Percentiles rank a stretch among this genome's conserved stretches.
phyloP scores from a whole-genome alignment of 2,888 invertebrate species.

The Ephialtes manifestator region DNA sequence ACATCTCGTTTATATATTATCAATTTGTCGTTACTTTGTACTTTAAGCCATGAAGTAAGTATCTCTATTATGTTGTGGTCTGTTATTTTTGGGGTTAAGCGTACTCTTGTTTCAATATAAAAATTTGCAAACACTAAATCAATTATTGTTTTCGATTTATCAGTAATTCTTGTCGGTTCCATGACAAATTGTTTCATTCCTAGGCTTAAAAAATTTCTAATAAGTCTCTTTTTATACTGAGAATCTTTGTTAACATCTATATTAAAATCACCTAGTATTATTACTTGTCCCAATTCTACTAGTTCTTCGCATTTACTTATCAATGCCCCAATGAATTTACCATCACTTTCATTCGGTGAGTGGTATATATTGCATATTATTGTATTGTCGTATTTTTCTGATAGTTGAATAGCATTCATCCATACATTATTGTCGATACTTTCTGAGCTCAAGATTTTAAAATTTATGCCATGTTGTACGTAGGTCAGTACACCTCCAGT shows the following conservation, averaged over 20 bases:
- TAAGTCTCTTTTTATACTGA: conserved; percentile 49
- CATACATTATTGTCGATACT: conserved; percentile 24
- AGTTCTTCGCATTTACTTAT: conserved; percentile 9
- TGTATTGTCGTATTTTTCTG: conserved; percentile 39
- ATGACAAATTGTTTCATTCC: conserved; percentile 58
- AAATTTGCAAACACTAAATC: conserved; percentile 58
- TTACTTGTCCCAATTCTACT: conserved; percentile 12
- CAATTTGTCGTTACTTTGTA: too few relatives aligned
- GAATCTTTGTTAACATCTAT: conserved; percentile 37
- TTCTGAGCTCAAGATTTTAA: conserved; percentile 17
- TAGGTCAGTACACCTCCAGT: conserved; percentile 61
- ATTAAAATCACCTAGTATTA: conserved; percentile 55
- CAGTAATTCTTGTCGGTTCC: conserved; percentile 41
- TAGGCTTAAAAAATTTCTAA: conserved; percentile 18
- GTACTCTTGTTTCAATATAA: conserved; percentile 20
- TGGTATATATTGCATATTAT: conserved; percentile 51
- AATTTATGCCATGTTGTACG: conserved; percentile 38
- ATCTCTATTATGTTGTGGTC: conserved; percentile 37
- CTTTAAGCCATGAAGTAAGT: neutral
- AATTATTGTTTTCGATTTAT: conserved; percentile 40
- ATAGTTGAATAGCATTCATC: conserved; percentile 33
- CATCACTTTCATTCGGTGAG: conserved; percentile 57
- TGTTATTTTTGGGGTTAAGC: conserved; percentile 30
- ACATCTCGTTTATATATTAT: neutral
- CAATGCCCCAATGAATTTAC: conserved; percentile 35